Conservation (phyloP, 2,113 vertebrate genomes). For the Micronisus gabar region DNA sequence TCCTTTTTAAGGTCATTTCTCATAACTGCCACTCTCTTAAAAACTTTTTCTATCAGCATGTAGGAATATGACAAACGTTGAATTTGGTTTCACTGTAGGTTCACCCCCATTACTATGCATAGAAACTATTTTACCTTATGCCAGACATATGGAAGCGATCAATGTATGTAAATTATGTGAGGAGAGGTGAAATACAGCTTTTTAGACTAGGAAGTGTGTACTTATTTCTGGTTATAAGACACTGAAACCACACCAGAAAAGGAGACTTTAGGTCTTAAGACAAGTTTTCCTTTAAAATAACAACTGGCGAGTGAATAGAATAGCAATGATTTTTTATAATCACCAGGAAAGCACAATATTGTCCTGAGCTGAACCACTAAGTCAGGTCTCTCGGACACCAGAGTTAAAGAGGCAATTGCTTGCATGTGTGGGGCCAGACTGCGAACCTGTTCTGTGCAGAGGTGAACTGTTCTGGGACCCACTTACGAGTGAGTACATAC, state of each 20-base stretch:
- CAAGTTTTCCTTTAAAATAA: constrained; percentile 45
- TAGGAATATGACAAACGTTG: constrained; percentile 57
- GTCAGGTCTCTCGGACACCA: background rate
- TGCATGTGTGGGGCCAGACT: background rate
- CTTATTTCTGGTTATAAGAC: constrained; percentile 58
- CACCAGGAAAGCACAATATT: background rate
- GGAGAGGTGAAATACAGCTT: constrained; percentile 66
- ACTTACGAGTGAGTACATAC: background rate
- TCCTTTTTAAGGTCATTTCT: constrained; percentile 53
- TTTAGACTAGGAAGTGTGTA: constrained; percentile 57
- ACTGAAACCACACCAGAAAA: constrained; percentile 56
- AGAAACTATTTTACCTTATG: constrained; percentile 71
- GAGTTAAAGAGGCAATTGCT: background rate
- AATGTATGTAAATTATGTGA: constrained; percentile 72
- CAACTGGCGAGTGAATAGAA: background rate
- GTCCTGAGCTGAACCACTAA: background rate
- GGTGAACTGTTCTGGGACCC: background rate
- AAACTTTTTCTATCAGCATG: background rate
- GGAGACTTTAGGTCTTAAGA: constrained; percentile 11
- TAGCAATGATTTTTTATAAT: constrained; percentile 29
- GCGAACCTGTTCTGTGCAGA: background rate
- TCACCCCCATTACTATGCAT: constrained; percentile 62
- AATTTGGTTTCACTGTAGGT: constrained; percentile 67
- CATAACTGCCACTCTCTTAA: constrained; percentile 26
- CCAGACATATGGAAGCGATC: constrained; percentile 79